These are phyloP conservation scores for Ophion slaviceki DNA, from an alignment of 2,888 invertebrate genomes.

Conservation along the genomic window DNA sequence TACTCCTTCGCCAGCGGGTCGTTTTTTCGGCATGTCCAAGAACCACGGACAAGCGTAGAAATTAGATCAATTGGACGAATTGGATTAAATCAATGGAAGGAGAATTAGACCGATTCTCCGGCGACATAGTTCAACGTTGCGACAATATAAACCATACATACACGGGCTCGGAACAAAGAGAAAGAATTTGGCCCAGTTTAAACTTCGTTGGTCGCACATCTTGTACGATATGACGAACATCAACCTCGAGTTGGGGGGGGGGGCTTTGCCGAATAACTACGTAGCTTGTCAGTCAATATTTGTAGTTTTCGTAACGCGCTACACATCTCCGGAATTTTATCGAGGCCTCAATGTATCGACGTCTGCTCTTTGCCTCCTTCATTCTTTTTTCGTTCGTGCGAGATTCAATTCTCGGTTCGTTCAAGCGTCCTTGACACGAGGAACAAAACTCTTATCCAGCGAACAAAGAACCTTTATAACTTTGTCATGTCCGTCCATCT, in stretches of 20 bases:
- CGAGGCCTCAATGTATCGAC: too few relatives aligned
- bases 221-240: too few relatives aligned
- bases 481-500: background rate
- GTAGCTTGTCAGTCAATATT: background rate
- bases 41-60: background rate
- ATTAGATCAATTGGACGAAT: constrained; percentile 59
- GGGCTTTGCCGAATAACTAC: too few relatives aligned
- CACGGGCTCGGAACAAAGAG: too few relatives aligned
- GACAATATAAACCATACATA: background rate
- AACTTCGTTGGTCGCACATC: too few relatives aligned
- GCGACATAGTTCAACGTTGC: background rate
- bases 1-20: background rate
- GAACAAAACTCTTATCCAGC: background rate
- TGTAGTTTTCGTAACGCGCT: constrained; percentile 3
- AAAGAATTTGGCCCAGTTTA: too few relatives aligned
- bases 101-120: background rate
- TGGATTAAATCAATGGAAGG: background rate
- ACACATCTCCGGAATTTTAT: background rate
- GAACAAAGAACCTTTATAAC: background rate
- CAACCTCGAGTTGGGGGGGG: too few relatives aligned
- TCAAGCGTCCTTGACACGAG: background rate
- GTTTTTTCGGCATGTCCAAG: background rate
- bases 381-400: background rate
- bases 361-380: too few relatives aligned
- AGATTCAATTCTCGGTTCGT: background rate